These are phyloP conservation scores for Myocastor coypus DNA, from an alignment of 2,113 vertebrate species.

Conservation along the genomic window DNA sequence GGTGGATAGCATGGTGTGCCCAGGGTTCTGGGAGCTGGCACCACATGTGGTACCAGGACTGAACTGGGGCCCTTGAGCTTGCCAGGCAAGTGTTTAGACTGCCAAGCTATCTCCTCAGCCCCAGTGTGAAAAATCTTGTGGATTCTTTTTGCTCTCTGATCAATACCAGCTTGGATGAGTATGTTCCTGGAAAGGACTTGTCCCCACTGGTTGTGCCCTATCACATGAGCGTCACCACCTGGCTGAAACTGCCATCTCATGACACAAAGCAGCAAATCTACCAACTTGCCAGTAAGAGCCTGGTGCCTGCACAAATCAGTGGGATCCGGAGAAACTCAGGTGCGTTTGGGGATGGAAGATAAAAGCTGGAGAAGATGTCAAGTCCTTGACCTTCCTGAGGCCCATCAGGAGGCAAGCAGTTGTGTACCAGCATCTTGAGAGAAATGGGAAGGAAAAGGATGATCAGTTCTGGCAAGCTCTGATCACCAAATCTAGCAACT, in stretches of 20 bases:
- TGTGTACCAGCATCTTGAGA: not conserved
- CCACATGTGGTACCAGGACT: too few species aligned
- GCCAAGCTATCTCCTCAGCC: too few species aligned
- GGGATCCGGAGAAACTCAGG: not conserved
- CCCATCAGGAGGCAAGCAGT: not conserved
- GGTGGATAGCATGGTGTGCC: too few species aligned
- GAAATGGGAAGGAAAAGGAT: not conserved
- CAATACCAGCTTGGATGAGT: fast-evolving
- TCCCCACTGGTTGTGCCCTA: not conserved
- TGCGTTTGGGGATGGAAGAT: too few species aligned
- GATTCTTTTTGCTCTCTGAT: not conserved
- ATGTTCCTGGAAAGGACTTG: not conserved
- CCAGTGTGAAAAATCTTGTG: too few species aligned
- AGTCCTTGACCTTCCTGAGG: not conserved
- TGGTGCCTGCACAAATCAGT: too few species aligned
- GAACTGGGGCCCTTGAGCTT: too few species aligned
- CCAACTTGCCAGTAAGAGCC: not conserved
- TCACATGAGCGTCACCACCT: not conserved
- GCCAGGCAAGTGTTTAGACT: too few species aligned
- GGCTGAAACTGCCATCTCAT: not conserved
- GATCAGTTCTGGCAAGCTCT: not conserved
- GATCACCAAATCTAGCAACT: not conserved
- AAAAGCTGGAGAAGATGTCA: not conserved
- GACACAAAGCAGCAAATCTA: not conserved
- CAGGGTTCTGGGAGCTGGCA: too few species aligned